Conservation (phyloP, 2,797 vertebrate genomes). For the Trematomus bernacchii region DNA sequence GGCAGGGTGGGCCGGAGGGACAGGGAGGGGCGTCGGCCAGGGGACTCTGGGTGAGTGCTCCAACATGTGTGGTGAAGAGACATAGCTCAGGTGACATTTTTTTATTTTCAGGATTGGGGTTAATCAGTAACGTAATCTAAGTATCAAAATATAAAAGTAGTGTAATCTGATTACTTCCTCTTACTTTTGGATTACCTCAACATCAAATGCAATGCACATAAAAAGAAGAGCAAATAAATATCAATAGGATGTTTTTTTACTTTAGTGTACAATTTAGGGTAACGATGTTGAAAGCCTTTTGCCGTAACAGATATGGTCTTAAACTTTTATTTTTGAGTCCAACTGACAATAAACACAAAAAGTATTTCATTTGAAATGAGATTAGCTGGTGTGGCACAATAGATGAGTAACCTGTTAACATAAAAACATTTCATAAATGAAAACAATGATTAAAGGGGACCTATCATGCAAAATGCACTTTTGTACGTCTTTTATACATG, state of each 20-base stretch:
- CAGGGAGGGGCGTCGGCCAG: slow-evolving; percentile 7
- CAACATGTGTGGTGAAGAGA: slow-evolving; percentile 23
- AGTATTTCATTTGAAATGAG: not conserved
- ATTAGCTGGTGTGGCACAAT: not conserved
- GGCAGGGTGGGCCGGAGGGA: slow-evolving; percentile 53
- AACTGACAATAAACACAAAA: not conserved
- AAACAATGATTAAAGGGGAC: not conserved
- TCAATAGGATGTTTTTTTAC: no score
- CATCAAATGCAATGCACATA: no score
- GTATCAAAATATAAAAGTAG: no score
- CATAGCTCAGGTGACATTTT: slow-evolving; percentile 4
- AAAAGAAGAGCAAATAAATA: no score
- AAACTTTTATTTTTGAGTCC: not conserved
- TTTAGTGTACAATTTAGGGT: no score
- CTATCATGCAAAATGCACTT: no score
- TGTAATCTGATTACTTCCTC: no score
- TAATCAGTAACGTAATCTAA: no score
- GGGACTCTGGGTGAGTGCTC: not conserved
- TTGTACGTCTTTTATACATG: no score
- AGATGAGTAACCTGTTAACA: not conserved
- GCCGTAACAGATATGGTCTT: not conserved
- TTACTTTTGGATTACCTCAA: no score
- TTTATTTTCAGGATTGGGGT: not conserved
- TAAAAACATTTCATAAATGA: not conserved
- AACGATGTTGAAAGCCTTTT: no score